phyloP scores from a whole-genome alignment of 2,888 invertebrate species.

The Toxonevra muliebris region DNA sequence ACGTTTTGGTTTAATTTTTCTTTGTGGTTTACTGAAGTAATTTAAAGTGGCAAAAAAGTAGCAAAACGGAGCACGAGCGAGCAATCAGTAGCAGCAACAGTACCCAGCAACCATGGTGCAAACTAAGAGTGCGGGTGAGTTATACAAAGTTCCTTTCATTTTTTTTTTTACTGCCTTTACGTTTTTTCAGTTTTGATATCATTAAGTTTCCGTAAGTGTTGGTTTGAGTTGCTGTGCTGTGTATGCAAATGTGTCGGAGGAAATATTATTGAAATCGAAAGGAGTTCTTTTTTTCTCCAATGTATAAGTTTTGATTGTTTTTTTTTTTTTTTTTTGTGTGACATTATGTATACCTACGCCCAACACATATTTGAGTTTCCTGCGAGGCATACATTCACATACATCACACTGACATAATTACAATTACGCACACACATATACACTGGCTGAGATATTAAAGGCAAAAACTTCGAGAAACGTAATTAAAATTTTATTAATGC shows the following conservation, averaged over 20 bases:
- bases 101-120: constrained; percentile 34
- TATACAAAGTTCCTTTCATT: neutral
- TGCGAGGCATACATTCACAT: constrained; percentile 4
- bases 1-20: too few species aligned
- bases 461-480: too few species aligned
- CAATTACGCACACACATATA: neutral
- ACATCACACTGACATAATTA: constrained; percentile 6
- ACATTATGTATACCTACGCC: constrained; percentile 34
- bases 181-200: neutral
- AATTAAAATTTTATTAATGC: too few species aligned
- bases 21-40: too few species aligned
- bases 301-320: neutral
- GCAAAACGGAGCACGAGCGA: too few species aligned
- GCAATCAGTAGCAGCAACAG: too few species aligned
- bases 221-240: neutral
- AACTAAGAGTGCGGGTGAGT: constrained; percentile 43
- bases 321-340: constrained; percentile 14
- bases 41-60: too few species aligned
- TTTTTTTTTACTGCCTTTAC: neutral
- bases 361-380: constrained; percentile 19
- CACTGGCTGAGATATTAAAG: too few species aligned
- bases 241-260: too few species aligned
- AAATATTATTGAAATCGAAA: too few species aligned
- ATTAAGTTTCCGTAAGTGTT: neutral
- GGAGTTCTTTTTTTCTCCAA: constrained; percentile 12